These are phyloP conservation scores for Elmis aenea DNA, from an alignment of 2,888 invertebrate genomes.

Conservation along the genomic window DNA sequence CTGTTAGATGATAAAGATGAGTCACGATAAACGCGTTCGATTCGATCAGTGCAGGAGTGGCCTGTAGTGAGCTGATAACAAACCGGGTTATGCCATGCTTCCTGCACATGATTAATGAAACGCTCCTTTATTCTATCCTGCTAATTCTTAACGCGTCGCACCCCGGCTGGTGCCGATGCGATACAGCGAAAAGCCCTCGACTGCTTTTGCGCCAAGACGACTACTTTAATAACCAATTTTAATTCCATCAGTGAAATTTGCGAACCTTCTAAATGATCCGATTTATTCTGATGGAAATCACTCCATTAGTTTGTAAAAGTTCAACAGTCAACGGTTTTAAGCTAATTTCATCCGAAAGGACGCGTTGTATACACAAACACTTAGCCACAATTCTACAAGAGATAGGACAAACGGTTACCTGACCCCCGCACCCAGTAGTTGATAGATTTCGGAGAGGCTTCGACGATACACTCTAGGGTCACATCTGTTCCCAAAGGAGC, in stretches of 20 bases:
- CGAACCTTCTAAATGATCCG: too few relatives aligned
- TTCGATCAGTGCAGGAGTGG: conserved; percentile 35
- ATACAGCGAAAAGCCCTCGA: too few relatives aligned
- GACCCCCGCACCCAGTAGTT: conserved; percentile 82
- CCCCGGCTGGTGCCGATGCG: conserved; percentile 33
- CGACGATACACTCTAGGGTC: conserved; percentile 82
- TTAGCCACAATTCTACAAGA: too few relatives aligned
- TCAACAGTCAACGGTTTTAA: too few relatives aligned
- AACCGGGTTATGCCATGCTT: conserved; percentile 28
- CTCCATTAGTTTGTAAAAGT: too few relatives aligned
- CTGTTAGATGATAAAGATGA: neutral
- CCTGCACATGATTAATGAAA: conserved; percentile 44
- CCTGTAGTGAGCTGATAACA: conserved; percentile 39
- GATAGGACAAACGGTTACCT: too few relatives aligned
- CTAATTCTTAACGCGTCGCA: conserved; percentile 45
- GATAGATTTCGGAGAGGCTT: conserved; percentile 85
- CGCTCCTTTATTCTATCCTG: conserved; percentile 42
- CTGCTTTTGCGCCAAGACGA: too few relatives aligned
- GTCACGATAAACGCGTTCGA: conserved; percentile 17
- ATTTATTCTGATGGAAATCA: too few relatives aligned
- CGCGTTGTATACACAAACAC: too few relatives aligned
- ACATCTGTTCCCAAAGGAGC: conserved; percentile 84
- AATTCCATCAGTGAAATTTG: too few relatives aligned
- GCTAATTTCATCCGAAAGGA: too few relatives aligned
- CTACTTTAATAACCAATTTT: too few relatives aligned